These are phyloP conservation scores for Drosophila ironensis DNA, from an alignment of 1,140 invertebrate genomes.

Conservation along the genomic window DNA sequence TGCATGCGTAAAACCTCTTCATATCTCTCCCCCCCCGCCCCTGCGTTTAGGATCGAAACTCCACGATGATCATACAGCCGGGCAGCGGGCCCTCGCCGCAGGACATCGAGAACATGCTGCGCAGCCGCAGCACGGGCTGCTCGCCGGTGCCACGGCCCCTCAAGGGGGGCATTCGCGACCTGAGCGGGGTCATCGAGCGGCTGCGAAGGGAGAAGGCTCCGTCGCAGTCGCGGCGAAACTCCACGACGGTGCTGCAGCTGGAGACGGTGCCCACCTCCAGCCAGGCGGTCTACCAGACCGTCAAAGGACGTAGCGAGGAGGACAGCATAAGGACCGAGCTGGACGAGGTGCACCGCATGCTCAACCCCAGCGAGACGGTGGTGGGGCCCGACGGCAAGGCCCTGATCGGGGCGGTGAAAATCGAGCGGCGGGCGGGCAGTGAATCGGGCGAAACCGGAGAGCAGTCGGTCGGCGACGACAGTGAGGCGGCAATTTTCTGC, in stretches of 20 bases:
- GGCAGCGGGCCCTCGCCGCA: constrained; percentile 32
- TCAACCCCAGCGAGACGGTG: constrained; percentile 82
- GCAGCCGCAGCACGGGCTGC: constrained; percentile 62
- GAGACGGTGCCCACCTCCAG: constrained; percentile 61
- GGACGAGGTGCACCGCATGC: constrained; percentile 70
- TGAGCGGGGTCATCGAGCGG: constrained; percentile 75
- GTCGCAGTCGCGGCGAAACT: not conserved
- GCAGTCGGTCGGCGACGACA: constrained; percentile 57
- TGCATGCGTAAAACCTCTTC: too few species aligned
- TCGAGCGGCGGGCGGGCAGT: constrained; percentile 72
- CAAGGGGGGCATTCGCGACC: constrained; percentile 57
- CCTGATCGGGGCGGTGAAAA: constrained; percentile 48
- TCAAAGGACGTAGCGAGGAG: constrained; percentile 50
- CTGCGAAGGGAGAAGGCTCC: constrained; percentile 59
- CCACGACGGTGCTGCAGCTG: constrained; percentile 56
- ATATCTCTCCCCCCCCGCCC: too few species aligned
- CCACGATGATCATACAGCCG: constrained; percentile 65
- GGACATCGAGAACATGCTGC: constrained; percentile 58
- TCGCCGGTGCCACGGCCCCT: constrained; percentile 60
- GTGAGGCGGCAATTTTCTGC: constrained; percentile 63
- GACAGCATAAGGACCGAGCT: constrained; percentile 74
- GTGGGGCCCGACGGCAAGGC: constrained; percentile 85
- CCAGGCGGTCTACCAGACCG: constrained; percentile 74
- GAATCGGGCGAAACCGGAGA: constrained; percentile 56
- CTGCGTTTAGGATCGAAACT: constrained; percentile 65